A percentile compares a stretch with the other conserved stretches of the same genome.
Evolutionary conservation across 2,797 vertebrate genomes (phyloP).

Genomic region (Liparis tanakae): DNA sequence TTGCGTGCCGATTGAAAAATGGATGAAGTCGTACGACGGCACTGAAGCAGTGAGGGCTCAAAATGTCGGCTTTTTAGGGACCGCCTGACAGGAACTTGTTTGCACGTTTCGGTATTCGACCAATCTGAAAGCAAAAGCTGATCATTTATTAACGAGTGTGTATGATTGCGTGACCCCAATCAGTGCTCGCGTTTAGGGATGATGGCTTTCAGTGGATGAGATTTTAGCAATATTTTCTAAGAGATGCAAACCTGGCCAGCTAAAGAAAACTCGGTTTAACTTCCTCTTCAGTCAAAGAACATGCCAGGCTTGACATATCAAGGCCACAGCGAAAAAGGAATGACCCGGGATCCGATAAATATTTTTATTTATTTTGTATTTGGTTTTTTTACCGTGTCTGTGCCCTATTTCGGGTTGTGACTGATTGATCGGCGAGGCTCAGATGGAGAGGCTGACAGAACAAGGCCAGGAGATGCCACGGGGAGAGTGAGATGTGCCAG

Average conservation of each 20-base stretch:
- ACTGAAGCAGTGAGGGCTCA: background rate
- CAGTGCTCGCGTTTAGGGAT: conserved; percentile 32
- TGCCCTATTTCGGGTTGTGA: conserved; percentile 64
- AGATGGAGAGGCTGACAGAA: conserved; percentile 69
- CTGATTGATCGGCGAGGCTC: conserved; percentile 61
- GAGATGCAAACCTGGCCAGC: background rate
- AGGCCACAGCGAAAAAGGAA: conserved; percentile 15
- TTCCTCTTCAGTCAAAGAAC: conserved; percentile 16
- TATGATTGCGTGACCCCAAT: conserved; percentile 43
- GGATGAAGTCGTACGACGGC: background rate
- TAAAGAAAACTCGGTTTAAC: conserved; percentile 1
- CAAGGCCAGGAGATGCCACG: conserved; percentile 69
- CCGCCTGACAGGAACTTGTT: conserved; percentile 5
- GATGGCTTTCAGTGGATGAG: conserved; percentile 20
- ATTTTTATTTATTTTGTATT: conserved; percentile 14
- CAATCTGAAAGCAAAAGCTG: conserved; percentile 20
- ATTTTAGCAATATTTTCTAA: background rate
- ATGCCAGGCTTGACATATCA: conserved; percentile 22
- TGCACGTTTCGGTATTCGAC: conserved; percentile 5
- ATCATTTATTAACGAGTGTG: conserved; percentile 46
- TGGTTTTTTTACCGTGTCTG: background rate
- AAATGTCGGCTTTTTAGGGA: conserved; percentile 21
- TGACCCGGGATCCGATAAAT: conserved; percentile 32
- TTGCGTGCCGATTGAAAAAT: conserved; percentile 16
- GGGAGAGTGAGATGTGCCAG: conserved; percentile 62